phyloP scores from a whole-genome alignment of 2,888 invertebrate genomes.

The Exephanes ischioxanthus region DNA sequence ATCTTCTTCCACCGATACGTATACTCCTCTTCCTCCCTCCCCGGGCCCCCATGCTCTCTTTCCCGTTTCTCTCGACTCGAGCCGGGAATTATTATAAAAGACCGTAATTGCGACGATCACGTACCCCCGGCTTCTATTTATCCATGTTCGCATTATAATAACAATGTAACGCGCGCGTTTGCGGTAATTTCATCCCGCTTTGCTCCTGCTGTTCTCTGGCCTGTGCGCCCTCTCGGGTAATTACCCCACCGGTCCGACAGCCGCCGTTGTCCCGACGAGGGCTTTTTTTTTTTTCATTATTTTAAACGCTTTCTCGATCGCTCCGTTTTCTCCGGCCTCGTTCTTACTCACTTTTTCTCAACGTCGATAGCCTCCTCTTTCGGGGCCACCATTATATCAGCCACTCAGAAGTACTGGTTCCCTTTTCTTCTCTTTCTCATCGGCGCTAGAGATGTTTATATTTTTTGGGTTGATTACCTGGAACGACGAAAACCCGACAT shows the following conservation, averaged over 20 bases:
- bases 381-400: not conserved
- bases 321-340: constrained; percentile 5
- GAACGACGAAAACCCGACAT: not conserved
- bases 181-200: constrained; percentile 65
- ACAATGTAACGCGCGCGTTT: constrained; percentile 81
- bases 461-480: not conserved
- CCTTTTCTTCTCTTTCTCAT: not conserved
- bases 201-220: constrained; percentile 18
- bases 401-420: not conserved
- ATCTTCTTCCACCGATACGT: constrained; percentile 48
- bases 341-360: not conserved
- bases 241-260: constrained; percentile 48
- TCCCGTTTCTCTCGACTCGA: constrained; percentile 71
- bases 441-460: not conserved
- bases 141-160: constrained; percentile 84
- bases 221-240: constrained; percentile 51
- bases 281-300: constrained; percentile 13
- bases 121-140: constrained; percentile 83
- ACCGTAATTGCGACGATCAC: constrained; percentile 84
- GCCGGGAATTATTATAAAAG: constrained; percentile 80
- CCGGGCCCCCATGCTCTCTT: constrained; percentile 61
- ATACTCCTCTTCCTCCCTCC: constrained; percentile 48
- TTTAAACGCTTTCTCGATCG: constrained; percentile 20
- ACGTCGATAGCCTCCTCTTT: constrained; percentile 3
- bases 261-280: constrained; percentile 18